These are phyloP conservation scores for Epistrophe eligans DNA, from an alignment of 2,888 invertebrate genomes.

Conservation along the genomic window DNA sequence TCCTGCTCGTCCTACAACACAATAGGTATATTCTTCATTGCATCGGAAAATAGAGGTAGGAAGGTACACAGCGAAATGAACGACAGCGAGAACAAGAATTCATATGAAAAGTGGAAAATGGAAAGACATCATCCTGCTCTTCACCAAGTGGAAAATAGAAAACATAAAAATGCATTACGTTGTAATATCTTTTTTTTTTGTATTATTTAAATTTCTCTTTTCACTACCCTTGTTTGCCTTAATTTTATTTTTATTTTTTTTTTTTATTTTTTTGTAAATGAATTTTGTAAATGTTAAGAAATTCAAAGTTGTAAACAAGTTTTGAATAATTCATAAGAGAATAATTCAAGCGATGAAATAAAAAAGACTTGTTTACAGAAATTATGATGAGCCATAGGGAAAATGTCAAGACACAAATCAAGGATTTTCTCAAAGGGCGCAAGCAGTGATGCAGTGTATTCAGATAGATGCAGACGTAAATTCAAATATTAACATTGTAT, in stretches of 20 bases:
- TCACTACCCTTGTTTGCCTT: neutral
- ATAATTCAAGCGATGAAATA: conserved; percentile 30
- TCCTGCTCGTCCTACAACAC: neutral
- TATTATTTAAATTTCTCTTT: conserved; percentile 37
- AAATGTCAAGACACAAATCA: neutral
- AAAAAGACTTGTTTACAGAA: conserved; percentile 18
- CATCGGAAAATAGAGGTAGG: conserved; percentile 22
- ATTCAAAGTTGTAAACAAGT: conserved; percentile 70
- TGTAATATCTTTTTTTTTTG: conserved; percentile 18
- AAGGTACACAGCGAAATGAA: conserved; percentile 32
- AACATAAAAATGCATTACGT: conserved; percentile 60
- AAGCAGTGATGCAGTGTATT: neutral
- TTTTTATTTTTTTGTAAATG: conserved; percentile 40
- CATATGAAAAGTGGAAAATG: conserved; percentile 32
- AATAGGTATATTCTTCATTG: conserved; percentile 19
- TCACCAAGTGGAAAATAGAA: conserved; percentile 48
- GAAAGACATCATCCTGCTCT: conserved; percentile 12
- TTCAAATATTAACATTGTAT: no score
- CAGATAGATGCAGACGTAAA: neutral
- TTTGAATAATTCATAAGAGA: conserved; percentile 69
- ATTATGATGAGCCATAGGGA: conserved; percentile 4
- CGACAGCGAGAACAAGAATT: conserved; percentile 28
- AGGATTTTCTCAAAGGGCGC: conserved; percentile 30
- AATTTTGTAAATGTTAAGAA: conserved; percentile 61
- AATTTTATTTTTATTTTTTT: neutral